phyloP scores from a whole-genome alignment of 2,888 invertebrate species.

The Lycia hirtaria region DNA sequence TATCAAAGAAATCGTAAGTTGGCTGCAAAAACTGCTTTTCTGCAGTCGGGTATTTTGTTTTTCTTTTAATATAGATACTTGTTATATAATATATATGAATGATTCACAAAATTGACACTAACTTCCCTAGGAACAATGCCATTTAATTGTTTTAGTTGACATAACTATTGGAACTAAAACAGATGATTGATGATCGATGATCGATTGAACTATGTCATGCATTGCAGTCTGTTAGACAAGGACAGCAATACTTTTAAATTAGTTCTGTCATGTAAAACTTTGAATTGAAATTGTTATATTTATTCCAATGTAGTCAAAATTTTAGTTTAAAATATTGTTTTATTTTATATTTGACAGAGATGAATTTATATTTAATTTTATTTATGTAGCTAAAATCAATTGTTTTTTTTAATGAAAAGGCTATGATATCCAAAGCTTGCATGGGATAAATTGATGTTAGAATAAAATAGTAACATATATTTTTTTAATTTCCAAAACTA shows the following conservation, averaged over 20 bases:
- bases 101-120: background rate
- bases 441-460: conserved; percentile 35
- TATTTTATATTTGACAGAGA: conserved; percentile 60
- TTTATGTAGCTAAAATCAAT: conserved; percentile 37
- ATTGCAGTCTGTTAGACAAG: background rate
- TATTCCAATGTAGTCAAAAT: conserved; percentile 44
- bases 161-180: background rate
- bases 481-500: conserved; percentile 59
- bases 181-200: no score
- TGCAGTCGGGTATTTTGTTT: no score
- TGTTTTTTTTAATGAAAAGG: conserved; percentile 31
- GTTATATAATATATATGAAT: no score
- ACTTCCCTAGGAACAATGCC: background rate
- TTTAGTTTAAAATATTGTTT: conserved; percentile 24
- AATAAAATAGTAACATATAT: conserved; percentile 32
- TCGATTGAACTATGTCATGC: no score
- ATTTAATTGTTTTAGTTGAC: background rate
- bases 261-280: background rate
- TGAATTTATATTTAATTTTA: conserved; percentile 69
- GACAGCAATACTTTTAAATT: background rate
- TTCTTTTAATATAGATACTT: no score
- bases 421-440: conserved; percentile 32
- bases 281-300: background rate
- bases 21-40: no score
- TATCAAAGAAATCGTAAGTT: no score